Conservation (phyloP, 1,140 invertebrate species). For the Pissodes strobi region DNA sequence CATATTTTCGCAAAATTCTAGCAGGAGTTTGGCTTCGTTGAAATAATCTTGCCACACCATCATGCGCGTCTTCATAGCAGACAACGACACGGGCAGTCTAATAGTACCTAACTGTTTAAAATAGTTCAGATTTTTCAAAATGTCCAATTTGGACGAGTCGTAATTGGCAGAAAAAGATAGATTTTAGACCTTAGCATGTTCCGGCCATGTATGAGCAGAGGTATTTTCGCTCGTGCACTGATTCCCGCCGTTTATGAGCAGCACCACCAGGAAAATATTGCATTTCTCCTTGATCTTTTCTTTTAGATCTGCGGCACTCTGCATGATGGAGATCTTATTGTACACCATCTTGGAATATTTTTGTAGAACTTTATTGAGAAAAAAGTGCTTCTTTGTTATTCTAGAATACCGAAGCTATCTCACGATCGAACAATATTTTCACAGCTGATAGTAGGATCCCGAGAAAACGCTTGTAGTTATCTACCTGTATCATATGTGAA, state of each 20-base stretch:
- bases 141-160: slow-evolving; percentile 13
- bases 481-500: too few species aligned
- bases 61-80: slow-evolving; percentile 79
- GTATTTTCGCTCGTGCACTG: slow-evolving; percentile 72
- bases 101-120: slow-evolving; percentile 77
- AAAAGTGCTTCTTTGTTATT: too few species aligned
- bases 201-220: slow-evolving; percentile 89
- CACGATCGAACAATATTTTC: too few species aligned
- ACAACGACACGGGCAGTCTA: slow-evolving; percentile 75
- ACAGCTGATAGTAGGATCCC: too few species aligned
- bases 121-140: slow-evolving; percentile 31
- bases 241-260: slow-evolving; percentile 94
- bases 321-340: too few species aligned
- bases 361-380: too few species aligned
- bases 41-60: slow-evolving; percentile 83
- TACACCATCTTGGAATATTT: too few species aligned
- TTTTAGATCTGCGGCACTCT: slow-evolving; percentile 83
- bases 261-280: slow-evolving; percentile 78
- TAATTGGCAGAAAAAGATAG: slow-evolving; percentile 78
- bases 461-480: too few species aligned
- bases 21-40: slow-evolving; percentile 76
- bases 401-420: too few species aligned
- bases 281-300: slow-evolving; percentile 75
- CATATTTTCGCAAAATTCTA: slow-evolving; percentile 76
- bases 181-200: slow-evolving; percentile 96